Evolutionary conservation across 2,888 invertebrate genomes (phyloP).

Genomic region (Perizoma affinitatum): DNA sequence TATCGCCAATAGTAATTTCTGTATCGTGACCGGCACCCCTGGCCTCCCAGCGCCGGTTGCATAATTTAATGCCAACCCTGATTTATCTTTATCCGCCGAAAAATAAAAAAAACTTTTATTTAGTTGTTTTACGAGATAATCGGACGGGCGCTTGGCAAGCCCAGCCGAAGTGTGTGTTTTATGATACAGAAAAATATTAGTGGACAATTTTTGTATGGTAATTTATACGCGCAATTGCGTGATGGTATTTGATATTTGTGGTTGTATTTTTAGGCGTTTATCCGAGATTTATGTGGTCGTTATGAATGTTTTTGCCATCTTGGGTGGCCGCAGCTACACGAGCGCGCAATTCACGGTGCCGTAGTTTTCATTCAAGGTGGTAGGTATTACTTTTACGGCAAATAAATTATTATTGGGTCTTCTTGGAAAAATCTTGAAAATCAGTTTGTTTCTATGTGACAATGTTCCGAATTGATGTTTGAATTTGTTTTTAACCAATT

Average conservation of each 20-base stretch:
- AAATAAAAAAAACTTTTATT: constrained; percentile 33
- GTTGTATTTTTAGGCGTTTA: constrained; percentile 31
- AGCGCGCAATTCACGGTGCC: constrained; percentile 7
- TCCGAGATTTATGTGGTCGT: constrained; percentile 28
- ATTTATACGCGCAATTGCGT: constrained; percentile 35
- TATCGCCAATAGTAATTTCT: constrained; percentile 46
- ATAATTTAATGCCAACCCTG: constrained; percentile 61
- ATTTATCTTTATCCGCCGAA: constrained; percentile 49
- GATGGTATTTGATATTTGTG: constrained; percentile 26
- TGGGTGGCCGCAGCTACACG: constrained; percentile 13
- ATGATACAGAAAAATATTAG: constrained; percentile 31
- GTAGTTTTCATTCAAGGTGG: constrained; percentile 3
- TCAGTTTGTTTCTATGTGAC: no score
- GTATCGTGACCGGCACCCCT: constrained; percentile 41
- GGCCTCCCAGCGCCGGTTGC: constrained; percentile 40
- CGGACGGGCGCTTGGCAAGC: constrained; percentile 33
- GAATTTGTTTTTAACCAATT: no score
- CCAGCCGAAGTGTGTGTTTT: constrained; percentile 27
- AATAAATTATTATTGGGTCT: neutral
- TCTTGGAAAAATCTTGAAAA: no score
- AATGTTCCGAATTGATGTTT: no score
- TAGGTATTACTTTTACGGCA: neutral
- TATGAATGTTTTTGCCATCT: constrained; percentile 29
- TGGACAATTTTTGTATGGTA: constrained; percentile 33
- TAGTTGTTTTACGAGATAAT: constrained; percentile 37